Conservation (phyloP, 2,888 invertebrate species). For the Omphaloscelis lunosa region DNA sequence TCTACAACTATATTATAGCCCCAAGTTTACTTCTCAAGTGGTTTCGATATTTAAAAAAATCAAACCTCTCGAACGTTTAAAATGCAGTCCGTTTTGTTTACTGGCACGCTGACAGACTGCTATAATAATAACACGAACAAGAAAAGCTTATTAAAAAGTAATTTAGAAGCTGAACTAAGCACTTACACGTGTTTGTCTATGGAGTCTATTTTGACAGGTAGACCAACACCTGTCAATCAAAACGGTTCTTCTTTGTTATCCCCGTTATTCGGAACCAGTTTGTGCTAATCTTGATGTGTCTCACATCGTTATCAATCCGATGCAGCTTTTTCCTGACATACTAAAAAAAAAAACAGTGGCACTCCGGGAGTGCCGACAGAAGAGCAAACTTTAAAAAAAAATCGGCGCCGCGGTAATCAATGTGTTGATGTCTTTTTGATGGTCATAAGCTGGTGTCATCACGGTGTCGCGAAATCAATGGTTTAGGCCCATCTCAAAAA, state of each 20-base stretch:
- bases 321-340: conserved; percentile 13
- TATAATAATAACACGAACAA: conserved; percentile 34
- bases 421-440: too few species aligned
- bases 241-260: conserved; percentile 22
- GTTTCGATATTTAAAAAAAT: conserved; percentile 52
- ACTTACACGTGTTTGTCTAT: conserved; percentile 24
- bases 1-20: conserved; percentile 33
- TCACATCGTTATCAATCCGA: conserved; percentile 22
- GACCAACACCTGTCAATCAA: conserved; percentile 28
- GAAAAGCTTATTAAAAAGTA: conserved; percentile 54
- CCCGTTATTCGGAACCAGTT: conserved; percentile 32
- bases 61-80: conserved; percentile 39
- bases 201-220: conserved; percentile 37
- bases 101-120: conserved; percentile 61
- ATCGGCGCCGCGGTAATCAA: too few species aligned
- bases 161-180: conserved; percentile 35
- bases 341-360: too few species aligned
- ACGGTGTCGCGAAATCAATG: too few species aligned
- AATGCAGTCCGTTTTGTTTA: conserved; percentile 40
- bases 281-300: conserved; percentile 9
- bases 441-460: too few species aligned
- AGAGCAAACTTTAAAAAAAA: too few species aligned
- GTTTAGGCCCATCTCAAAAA: too few species aligned
- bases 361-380: too few species aligned
- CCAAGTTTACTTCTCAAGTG: conserved; percentile 46